Conservation (phyloP, 2,888 invertebrate species). For the Temnothorax unifasciatus region DNA sequence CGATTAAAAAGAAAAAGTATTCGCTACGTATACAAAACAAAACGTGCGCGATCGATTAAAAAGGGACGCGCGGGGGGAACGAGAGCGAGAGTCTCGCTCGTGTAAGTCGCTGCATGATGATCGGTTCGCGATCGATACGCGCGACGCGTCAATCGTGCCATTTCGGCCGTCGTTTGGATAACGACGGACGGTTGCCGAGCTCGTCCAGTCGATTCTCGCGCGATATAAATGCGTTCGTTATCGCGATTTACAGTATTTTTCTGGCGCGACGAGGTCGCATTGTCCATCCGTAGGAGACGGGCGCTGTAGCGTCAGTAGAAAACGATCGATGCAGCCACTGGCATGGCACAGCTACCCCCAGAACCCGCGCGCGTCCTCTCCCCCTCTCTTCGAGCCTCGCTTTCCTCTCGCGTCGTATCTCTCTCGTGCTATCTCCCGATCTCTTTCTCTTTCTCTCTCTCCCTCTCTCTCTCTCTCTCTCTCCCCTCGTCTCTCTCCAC, state of each 20-base stretch:
- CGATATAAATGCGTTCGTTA: slow-evolving; percentile 55
- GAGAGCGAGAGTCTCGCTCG: not conserved
- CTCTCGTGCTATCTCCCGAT: slow-evolving; percentile 39
- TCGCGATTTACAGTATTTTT: slow-evolving; percentile 71
- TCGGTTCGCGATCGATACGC: slow-evolving; percentile 15
- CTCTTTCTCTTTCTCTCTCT: slow-evolving; percentile 30
- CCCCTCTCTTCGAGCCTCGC: slow-evolving; percentile 33
- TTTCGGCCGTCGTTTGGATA: not conserved
- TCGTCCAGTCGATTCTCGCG: not conserved
- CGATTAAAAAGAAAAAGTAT: not conserved
- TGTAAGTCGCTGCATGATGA: not conserved
- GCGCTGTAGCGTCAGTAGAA: slow-evolving; percentile 65
- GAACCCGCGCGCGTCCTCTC: slow-evolving; percentile 48
- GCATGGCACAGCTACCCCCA: slow-evolving; percentile 79
- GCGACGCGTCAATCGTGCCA: not conserved
- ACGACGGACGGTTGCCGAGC: not conserved
- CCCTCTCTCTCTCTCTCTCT: no score
- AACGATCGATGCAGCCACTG: slow-evolving; percentile 83
- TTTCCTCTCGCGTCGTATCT: slow-evolving; percentile 34
- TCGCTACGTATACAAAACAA: not conserved
- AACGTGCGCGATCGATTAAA: not conserved
- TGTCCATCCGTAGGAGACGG: slow-evolving; percentile 52
- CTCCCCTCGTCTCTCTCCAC: not conserved
- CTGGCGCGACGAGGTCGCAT: slow-evolving; percentile 69
- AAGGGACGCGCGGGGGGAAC: not conserved